phyloP scores from a whole-genome alignment of 2,113 vertebrate species.

The Stegastes partitus region DNA sequence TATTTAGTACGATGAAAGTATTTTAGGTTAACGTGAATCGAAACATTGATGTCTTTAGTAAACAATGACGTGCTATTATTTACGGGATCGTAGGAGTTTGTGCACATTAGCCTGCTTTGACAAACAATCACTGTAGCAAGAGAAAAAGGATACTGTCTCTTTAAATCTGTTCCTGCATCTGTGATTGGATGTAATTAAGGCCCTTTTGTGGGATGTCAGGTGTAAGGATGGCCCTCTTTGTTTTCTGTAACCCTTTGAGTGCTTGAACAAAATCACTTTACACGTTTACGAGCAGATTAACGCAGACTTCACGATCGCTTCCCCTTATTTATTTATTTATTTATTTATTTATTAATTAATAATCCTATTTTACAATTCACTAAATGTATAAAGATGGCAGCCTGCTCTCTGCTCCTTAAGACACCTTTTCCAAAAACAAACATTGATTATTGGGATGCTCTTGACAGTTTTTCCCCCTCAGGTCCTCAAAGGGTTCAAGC shows the following conservation, averaged over 20 bases:
- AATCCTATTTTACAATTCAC: neutral
- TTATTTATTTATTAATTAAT: no score
- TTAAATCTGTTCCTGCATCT: slow-evolving; percentile 83
- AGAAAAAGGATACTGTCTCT: slow-evolving; percentile 91
- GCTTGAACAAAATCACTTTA: slow-evolving; percentile 79
- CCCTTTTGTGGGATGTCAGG: slow-evolving; percentile 62
- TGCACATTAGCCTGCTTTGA: slow-evolving; percentile 62
- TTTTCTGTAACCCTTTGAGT: slow-evolving; percentile 90
- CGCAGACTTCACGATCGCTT: slow-evolving; percentile 21
- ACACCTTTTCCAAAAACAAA: neutral
- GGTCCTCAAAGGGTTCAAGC: slow-evolving; percentile 88
- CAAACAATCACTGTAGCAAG: slow-evolving; percentile 72
- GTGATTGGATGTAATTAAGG: slow-evolving; percentile 67
- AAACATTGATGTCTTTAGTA: slow-evolving; percentile 43
- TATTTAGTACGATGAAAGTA: slow-evolving; percentile 65
- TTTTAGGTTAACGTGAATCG: slow-evolving; percentile 54
- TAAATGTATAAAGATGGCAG: slow-evolving; percentile 19
- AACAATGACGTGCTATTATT: slow-evolving; percentile 50
- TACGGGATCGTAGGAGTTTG: slow-evolving; percentile 37
- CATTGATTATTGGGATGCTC: slow-evolving; percentile 7
- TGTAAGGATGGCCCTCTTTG: slow-evolving; percentile 69
- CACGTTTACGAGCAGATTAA: slow-evolving; percentile 27
- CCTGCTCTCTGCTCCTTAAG: slow-evolving; percentile 28
- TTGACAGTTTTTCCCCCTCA: slow-evolving; percentile 37
- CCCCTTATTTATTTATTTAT: slow-evolving; percentile 9